Evolutionary conservation across 2,113 vertebrate genomes (phyloP).

Genomic region (Heptranchias perlo): DNA sequence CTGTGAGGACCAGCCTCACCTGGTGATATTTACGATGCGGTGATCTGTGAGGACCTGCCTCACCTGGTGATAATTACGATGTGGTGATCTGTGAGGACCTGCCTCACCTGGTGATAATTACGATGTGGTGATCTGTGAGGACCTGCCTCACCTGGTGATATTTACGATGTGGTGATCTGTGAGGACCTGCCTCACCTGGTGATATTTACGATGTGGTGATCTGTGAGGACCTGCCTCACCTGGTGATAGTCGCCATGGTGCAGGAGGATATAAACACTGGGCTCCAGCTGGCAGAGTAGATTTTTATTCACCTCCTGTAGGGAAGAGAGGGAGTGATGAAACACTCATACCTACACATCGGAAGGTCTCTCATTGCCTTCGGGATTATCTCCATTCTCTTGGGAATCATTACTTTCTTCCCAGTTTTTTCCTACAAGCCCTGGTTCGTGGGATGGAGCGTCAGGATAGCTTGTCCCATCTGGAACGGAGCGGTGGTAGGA

Average conservation of each 20-base stretch:
- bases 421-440: slow-evolving; percentile 47
- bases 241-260: background rate
- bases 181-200: background rate
- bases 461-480: slow-evolving; percentile 52
- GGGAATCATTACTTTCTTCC: slow-evolving; percentile 50
- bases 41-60: background rate
- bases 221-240: background rate
- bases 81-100: background rate
- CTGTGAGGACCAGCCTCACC: too few species aligned
- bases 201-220: background rate
- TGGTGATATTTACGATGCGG: background rate
- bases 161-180: background rate
- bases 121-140: background rate
- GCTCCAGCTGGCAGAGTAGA: background rate
- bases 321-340: slow-evolving; percentile 23
- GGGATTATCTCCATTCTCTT: slow-evolving; percentile 47
- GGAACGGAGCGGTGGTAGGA: slow-evolving; percentile 56
- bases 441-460: slow-evolving; percentile 50
- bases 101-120: too few species aligned
- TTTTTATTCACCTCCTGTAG: background rate
- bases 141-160: background rate
- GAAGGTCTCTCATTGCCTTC: slow-evolving; percentile 44
- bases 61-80: background rate
- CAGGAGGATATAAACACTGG: background rate
- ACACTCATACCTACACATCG: slow-evolving; percentile 37